Evolutionary conservation across 2,797 vertebrate genomes (phyloP), one percentile per base, ranked within the genome.

Genomic region (Manis pentadactyla): DNA sequence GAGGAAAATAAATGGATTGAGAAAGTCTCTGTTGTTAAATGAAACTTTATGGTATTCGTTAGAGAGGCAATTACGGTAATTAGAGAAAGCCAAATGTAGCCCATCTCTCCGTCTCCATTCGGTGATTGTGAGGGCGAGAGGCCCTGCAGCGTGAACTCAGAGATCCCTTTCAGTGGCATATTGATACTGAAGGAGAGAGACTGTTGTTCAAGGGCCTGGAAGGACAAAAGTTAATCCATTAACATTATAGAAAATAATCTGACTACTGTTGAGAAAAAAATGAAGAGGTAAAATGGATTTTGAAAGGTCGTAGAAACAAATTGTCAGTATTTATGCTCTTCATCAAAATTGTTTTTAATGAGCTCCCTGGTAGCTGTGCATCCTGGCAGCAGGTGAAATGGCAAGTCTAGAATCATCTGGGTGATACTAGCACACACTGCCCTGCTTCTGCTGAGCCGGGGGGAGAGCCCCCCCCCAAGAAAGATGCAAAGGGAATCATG

Each of bases 171-270:
- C 11, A 9, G 0, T 27, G 4, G 57, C 87, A 81, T 68, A 31
- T 2, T 79, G 74, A 57, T 57, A 21, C 5, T 87, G 93, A 84
- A 63, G 93, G 42, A 88, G 53, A 77, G 84, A 78, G 64, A 0
- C 37, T 39, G 37, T 79, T 93, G 64, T 94, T 96, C 93, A 1
- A 0, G 75, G n/a, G 0, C 17, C 29, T 92, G 74, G 21, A 92
- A 97, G 73, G 93, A 94, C 42, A 53, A 88, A 90, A 82, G 8
- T 63, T 29, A 93, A 94, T 97, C 83, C 79, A 55, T 90, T 90
- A 92, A 68, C 74, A 11, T 73, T 12, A 85, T 75, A 78, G 88
- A 73, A 96, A 92, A 63, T 69, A 87, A 73, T 88, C 7, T 69
- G 83, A 96, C 95, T 94, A 53, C 86, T 92, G 9, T 53, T 29